These are phyloP conservation scores for Lepilemur ruficaudatus DNA, from an alignment of 2,797 vertebrate genomes.

Conservation along the genomic window DNA sequence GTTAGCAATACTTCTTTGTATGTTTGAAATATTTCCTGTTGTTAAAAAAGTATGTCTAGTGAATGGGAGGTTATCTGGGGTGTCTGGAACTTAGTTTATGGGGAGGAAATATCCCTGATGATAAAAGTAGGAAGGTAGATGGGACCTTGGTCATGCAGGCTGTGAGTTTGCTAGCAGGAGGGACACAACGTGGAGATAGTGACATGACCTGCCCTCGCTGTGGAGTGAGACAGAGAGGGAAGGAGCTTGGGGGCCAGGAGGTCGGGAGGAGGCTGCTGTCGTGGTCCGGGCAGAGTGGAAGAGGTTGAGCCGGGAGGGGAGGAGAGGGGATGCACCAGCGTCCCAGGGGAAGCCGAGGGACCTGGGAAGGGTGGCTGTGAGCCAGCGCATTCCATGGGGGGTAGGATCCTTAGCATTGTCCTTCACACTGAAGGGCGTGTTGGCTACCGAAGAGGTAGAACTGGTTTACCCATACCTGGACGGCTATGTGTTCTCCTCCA, in stretches of 20 bases:
- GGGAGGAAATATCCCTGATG: background rate
- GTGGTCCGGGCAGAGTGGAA: background rate
- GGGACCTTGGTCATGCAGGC: background rate
- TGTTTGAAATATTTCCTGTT: background rate
- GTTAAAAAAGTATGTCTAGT: background rate
- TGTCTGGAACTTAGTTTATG: background rate
- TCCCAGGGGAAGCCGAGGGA: background rate
- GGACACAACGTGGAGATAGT: background rate
- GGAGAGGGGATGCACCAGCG: too few relatives aligned
- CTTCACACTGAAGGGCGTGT: background rate
- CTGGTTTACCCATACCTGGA: background rate
- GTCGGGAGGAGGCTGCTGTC: background rate
- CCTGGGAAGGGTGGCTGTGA: background rate
- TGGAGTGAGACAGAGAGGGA: background rate
- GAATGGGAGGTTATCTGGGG: background rate
- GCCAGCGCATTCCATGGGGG: background rate
- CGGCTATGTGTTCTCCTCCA: background rate
- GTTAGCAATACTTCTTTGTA: background rate
- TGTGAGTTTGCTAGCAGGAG: background rate
- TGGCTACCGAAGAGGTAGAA: background rate
- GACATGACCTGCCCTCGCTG: background rate
- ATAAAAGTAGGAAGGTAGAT: background rate
- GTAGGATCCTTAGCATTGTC: background rate
- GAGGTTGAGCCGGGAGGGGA: rapidly evolving
- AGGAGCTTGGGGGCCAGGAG: background rate